A percentile compares a stretch with the other conserved stretches of the same genome.
Evolutionary conservation across 2,797 vertebrate genomes (phyloP).

Genomic region (Lateolabrax maculatus): DNA sequence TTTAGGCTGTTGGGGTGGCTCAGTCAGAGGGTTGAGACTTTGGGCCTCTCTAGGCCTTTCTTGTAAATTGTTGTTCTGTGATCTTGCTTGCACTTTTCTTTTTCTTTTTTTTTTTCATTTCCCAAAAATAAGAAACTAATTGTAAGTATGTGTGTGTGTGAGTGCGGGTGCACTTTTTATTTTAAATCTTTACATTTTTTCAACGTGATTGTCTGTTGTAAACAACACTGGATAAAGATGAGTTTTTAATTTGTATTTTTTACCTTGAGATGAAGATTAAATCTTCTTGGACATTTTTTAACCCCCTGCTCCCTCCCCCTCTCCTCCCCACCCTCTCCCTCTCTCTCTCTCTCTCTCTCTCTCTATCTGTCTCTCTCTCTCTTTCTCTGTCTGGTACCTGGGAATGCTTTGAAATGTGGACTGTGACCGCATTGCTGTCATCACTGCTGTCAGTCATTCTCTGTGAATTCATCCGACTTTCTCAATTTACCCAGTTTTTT

Average conservation of each 20-base stretch:
- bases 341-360: conserved; percentile 7
- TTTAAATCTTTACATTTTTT: conserved; percentile 64
- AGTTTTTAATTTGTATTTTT: conserved; percentile 80
- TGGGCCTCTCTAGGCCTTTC: conserved; percentile 59
- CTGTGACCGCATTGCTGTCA: conserved; percentile 76
- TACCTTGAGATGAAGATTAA: conserved; percentile 76
- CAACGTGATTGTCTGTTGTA: conserved; percentile 78
- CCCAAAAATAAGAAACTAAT: conserved; percentile 73
- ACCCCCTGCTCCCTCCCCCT: not conserved
- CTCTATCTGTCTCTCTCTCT: conserved; percentile 2
- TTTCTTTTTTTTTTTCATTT: conserved; percentile 55
- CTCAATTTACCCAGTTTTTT: conserved; percentile 74
- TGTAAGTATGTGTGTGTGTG: conserved; percentile 70
- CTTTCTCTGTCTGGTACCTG: conserved; percentile 65
- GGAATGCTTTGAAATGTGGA: conserved; percentile 82
- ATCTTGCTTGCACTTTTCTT: conserved; percentile 85
- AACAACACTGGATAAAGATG: conserved; percentile 74
- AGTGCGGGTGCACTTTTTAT: conserved; percentile 60
- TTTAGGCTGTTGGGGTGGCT: conserved; percentile 26
- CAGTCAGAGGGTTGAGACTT: conserved; percentile 50
- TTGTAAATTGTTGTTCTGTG: conserved; percentile 83
- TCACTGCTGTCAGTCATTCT: conserved; percentile 79
- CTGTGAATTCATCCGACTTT: conserved; percentile 83
- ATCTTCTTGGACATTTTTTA: conserved; percentile 78
- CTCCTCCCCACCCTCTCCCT: not conserved